phyloP scores from a whole-genome alignment of 2,113 vertebrate genomes.

The Rhinolophus sinicus region DNA sequence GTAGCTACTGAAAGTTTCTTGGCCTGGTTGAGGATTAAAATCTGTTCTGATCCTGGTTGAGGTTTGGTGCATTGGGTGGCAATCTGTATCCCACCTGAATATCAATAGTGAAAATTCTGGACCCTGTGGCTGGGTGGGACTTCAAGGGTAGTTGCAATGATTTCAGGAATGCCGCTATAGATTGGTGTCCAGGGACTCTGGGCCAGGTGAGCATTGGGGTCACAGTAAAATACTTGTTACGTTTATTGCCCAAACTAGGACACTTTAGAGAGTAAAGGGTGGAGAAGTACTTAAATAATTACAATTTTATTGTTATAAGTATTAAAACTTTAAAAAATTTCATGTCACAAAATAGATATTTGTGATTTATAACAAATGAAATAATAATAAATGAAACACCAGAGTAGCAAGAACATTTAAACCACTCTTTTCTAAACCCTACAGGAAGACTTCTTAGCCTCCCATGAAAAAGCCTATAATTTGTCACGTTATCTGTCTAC shows the following conservation, averaged over 20 bases:
- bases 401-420: background rate
- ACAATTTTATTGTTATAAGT: background rate
- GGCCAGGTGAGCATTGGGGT: background rate
- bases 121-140: background rate
- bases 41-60: background rate
- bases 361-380: background rate
- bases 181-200: too few species aligned
- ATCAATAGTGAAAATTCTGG: background rate
- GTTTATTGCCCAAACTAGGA: background rate
- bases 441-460: background rate
- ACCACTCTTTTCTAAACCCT: background rate
- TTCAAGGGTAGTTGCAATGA: background rate
- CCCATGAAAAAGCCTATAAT: background rate
- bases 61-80: background rate
- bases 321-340: background rate
- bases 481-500: background rate
- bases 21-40: background rate
- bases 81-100: background rate
- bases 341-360: background rate
- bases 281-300: background rate
- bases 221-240: background rate
- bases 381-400: background rate
- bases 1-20: background rate
- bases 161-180: too few species aligned
- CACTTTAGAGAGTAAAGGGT: background rate